Conservation (phyloP, 2,113 vertebrate species). For the Caretta caretta region DNA sequence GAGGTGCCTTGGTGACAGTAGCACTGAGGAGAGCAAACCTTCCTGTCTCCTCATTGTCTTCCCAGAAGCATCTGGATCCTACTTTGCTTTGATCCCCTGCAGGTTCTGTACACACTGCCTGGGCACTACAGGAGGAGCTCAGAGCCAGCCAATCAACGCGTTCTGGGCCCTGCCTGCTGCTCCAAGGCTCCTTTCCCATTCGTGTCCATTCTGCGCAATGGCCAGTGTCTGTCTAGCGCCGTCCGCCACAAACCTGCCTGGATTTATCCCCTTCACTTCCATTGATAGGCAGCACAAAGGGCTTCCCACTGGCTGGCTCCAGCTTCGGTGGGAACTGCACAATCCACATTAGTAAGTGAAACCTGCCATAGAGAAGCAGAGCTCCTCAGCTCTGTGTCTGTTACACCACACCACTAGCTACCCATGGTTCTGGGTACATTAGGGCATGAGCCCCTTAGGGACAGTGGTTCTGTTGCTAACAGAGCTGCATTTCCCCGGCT, state of each 20-base stretch:
- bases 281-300: not conserved
- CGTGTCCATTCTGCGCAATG: not conserved
- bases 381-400: conserved; percentile 48
- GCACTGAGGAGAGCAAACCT: conserved; percentile 42
- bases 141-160: conserved; percentile 28
- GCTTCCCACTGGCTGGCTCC: conserved; percentile 25
- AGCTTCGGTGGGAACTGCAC: conserved; percentile 47
- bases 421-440: conserved; percentile 59
- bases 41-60: not conserved
- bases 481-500: conserved; percentile 38
- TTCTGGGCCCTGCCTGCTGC: conserved; percentile 22
- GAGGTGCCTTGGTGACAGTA: conserved; percentile 39
- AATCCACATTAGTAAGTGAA: conserved; percentile 56
- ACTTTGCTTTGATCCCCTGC: conserved; percentile 62
- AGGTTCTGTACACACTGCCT: not conserved
- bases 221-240: conserved; percentile 1
- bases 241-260: not conserved
- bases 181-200: not conserved
- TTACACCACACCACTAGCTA: conserved; percentile 55
- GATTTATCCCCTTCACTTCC: conserved; percentile 18
- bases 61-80: not conserved
- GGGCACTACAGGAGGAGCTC: conserved; percentile 26
- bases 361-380: conserved; percentile 47
- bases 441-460: conserved; percentile 30
- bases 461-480: conserved; percentile 19